phyloP scores from a whole-genome alignment of 1,140 invertebrate species.

The Penaeus vannamei region DNA sequence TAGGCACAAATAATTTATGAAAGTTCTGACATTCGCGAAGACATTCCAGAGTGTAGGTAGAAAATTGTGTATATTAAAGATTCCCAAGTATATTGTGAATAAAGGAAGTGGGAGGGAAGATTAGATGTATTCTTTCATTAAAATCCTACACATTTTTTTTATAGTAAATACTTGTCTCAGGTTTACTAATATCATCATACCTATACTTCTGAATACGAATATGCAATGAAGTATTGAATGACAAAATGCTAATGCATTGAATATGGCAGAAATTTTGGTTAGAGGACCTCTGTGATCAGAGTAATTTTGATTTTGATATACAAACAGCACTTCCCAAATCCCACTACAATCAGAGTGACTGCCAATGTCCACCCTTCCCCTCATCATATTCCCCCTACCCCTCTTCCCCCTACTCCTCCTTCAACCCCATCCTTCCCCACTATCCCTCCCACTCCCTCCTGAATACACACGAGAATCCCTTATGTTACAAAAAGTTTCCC shows the following conservation, averaged over 20 bases:
- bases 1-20: constrained; percentile 40
- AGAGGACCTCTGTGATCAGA: too few species aligned
- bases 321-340: too few species aligned
- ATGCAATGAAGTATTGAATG: too few species aligned
- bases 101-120: constrained; percentile 35
- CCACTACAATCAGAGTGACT: too few species aligned
- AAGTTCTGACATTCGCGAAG: not conserved
- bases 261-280: too few species aligned
- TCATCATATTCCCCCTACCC: not conserved
- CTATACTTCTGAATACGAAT: too few species aligned
- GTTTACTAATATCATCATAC: too few species aligned
- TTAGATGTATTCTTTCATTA: not conserved
- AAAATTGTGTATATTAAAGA: constrained; percentile 46
- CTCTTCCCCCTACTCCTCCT: not conserved
- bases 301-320: too few species aligned
- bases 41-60: constrained; percentile 46
- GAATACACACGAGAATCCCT: not conserved
- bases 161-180: too few species aligned
- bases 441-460: not conserved
- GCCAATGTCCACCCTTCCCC: too few species aligned
- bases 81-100: constrained; percentile 36
- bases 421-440: not conserved
- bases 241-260: too few species aligned
- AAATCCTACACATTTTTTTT: not conserved
- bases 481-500: too few species aligned